Conservation (phyloP, 2,797 vertebrate species). For the Sandelia bainsii region DNA sequence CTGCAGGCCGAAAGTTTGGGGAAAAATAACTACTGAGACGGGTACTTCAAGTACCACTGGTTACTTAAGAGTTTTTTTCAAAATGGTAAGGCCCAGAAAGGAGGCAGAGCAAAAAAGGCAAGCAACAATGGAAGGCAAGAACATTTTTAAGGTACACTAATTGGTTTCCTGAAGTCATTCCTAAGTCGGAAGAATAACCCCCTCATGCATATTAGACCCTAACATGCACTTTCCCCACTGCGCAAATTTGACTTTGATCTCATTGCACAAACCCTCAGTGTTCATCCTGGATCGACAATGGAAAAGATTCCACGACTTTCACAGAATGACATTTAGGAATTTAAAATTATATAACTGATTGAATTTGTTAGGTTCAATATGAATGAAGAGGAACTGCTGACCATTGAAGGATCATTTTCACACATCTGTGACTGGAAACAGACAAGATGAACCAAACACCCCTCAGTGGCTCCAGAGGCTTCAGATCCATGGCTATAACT, state of each 20-base stretch:
- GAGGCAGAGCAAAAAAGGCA: no score
- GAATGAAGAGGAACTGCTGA: background rate
- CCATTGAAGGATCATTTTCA: background rate
- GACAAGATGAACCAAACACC: background rate
- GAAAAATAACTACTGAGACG: background rate
- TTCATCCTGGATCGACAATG: background rate
- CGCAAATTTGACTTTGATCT: constrained; percentile 32
- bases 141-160: no score
- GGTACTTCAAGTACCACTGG: background rate
- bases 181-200: background rate
- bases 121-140: no score
- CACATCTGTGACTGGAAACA: background rate
- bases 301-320: background rate
- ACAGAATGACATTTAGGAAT: background rate
- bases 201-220: background rate
- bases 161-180: background rate
- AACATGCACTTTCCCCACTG: background rate
- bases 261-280: constrained; percentile 32
- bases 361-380: no score
- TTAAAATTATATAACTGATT: no score
- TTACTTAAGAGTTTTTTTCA: constrained; percentile 27
- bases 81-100: no score
- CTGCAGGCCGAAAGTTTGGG: constrained; percentile 29
- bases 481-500: background rate
- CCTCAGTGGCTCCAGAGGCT: background rate